Conservation (phyloP, 2,888 invertebrate species). For the Drosophila kokeensis region DNA sequence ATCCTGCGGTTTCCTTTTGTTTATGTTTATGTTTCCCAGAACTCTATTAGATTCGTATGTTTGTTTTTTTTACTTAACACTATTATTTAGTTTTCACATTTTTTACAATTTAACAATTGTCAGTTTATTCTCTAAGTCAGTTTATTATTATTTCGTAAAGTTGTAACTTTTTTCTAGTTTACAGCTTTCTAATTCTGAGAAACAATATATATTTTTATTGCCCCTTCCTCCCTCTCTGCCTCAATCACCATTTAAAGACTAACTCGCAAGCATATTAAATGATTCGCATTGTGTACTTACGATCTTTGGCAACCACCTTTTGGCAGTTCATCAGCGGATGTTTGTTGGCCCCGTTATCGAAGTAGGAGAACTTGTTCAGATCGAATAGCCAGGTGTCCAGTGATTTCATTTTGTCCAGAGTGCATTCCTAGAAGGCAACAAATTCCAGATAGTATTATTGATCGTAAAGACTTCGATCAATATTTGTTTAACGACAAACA, state of each 20-base stretch:
- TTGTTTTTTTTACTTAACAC: background rate
- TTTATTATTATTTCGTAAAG: background rate
- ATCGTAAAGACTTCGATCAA: constrained; percentile 22
- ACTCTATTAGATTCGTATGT: background rate
- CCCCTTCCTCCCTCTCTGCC: background rate
- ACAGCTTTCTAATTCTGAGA: background rate
- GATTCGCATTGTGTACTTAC: constrained; percentile 65
- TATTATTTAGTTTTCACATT: background rate
- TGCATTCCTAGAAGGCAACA: constrained; percentile 75
- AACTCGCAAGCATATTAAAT: background rate
- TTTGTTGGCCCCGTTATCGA: constrained; percentile 75
- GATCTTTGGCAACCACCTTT: constrained; percentile 84
- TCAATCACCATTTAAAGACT: background rate
- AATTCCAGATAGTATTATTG: constrained; percentile 18
- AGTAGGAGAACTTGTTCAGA: constrained; percentile 84
- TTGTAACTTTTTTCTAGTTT: background rate
- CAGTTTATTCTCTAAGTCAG: too few species aligned
- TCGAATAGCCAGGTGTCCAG: constrained; percentile 83
- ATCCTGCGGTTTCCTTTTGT: background rate
- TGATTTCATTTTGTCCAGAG: constrained; percentile 82
- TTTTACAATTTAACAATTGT: background rate
- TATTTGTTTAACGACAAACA: constrained; percentile 25
- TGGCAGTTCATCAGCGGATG: constrained; percentile 85
- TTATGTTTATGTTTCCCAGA: background rate
- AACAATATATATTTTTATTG: background rate